These are phyloP conservation scores for Oncorhynchus nerka DNA, from an alignment of 2,113 vertebrate genomes.

Conservation along the genomic window DNA sequence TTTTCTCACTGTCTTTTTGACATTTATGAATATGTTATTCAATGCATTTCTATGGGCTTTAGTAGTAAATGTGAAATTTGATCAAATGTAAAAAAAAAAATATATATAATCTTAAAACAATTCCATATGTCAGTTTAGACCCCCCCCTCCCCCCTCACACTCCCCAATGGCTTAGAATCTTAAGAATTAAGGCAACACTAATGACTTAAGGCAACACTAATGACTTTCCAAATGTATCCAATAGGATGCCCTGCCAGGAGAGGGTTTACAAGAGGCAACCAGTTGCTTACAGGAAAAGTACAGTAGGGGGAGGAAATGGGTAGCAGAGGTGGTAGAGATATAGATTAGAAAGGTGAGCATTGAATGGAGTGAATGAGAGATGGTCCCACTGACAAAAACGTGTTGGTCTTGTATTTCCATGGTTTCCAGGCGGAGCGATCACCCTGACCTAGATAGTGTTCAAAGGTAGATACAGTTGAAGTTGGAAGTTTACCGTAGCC, in stretches of 20 bases:
- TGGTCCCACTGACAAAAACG: not conserved
- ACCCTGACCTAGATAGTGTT: conserved; percentile 13
- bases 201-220: not conserved
- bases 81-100: too few species aligned
- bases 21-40: too few species aligned
- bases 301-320: not conserved
- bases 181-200: not conserved
- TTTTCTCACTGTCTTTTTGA: too few species aligned
- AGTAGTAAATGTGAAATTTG: too few species aligned
- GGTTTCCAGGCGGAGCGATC: not conserved
- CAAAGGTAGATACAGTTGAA: not conserved
- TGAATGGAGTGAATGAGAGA: not conserved
- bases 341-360: not conserved
- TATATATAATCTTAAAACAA: too few species aligned
- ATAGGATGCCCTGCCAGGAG: not conserved
- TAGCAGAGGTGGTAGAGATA: not conserved
- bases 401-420: not conserved
- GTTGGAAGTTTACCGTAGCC: too few species aligned
- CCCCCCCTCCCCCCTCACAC: too few species aligned
- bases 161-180: too few species aligned
- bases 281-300: not conserved
- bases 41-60: too few species aligned
- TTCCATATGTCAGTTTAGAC: too few species aligned
- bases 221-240: not conserved
- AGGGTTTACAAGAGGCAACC: not conserved